These are phyloP conservation scores for Bagarius yarrelli DNA, from an alignment of 2,113 vertebrate species.

Conservation along the genomic window DNA sequence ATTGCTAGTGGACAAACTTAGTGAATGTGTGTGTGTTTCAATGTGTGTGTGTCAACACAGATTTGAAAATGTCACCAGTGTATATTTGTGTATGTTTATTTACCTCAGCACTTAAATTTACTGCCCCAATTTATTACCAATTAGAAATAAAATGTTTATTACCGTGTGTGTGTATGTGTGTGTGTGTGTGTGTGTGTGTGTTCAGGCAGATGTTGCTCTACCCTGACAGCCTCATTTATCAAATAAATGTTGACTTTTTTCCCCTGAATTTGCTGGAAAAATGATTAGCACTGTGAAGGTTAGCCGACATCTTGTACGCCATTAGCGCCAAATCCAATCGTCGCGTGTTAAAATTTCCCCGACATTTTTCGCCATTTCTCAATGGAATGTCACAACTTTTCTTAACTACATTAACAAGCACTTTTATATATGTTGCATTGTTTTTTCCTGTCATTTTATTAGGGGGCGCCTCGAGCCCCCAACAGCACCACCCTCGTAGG, in stretches of 20 bases:
- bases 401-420: neutral
- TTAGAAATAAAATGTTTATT: slow-evolving; percentile 26
- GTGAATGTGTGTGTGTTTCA: neutral
- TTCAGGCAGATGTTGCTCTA: slow-evolving; percentile 18
- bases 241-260: slow-evolving; percentile 5
- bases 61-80: slow-evolving; percentile 4
- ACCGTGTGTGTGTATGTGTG: neutral
- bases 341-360: too few species aligned
- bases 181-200: neutral
- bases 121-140: neutral
- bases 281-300: slow-evolving; percentile 2
- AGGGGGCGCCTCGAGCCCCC: too few species aligned
- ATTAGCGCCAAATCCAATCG: neutral
- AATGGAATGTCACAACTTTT: neutral
- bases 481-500: too few species aligned
- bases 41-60: neutral
- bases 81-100: neutral
- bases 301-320: neutral
- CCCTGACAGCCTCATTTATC: slow-evolving; percentile 17
- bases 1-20: neutral
- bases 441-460: too few species aligned
- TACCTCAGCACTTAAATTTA: slow-evolving; percentile 7
- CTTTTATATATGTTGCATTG: neutral
- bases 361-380: too few species aligned
- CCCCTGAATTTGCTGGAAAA: neutral